Base-by-base conservation (phyloP, 2,888 invertebrate species). In the Himalopsyche kuldschensis region DNA sequence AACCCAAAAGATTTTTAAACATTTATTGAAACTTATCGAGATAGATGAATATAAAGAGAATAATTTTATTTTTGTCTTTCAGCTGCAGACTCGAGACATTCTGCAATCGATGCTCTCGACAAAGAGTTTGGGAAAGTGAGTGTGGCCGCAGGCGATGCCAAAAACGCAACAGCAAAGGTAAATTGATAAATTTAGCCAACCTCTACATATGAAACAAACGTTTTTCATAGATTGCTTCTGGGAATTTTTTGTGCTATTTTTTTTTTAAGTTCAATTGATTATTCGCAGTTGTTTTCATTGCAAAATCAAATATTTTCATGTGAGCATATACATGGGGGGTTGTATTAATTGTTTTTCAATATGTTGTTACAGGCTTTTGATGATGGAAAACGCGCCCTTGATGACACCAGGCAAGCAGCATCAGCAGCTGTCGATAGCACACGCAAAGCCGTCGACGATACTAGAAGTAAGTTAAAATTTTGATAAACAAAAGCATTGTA, bases 101-200 rank as follows among this genome's bases (percentile, higher is more conserved):
- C 91, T 0, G 92, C 93, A 69, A 91, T 92, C 86, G 92, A 93
- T 84, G 91, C 92, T 11, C 88, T 93, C 75, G 92, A 92, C 88
- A 91, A 92, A 85, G 93, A 92, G 87, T 87, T 93, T 84, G 89
- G 89, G 27, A 92, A 92, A 88, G 91, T 92, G 27, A 90, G 91
- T 8, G 84, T 91, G 11, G 92, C 91, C 1, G 92, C 92, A 0
- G 92, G 91, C 0, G 91, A 91, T 82, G 92, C 91, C 0, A 89
- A 90, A 84, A 90, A 91, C 76, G 90, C 91, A 0, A 91, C 92
- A 63, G 89, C 86, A 88, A 90, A 89, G 85, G 86, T 85, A 82
- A 10, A 32, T 77, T 63, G n/a, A 63, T 35, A 78, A 27, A 55
- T 55, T 55, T 20, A n/a, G 55, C 4, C 24, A 20, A 20, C 6